Evolutionary conservation across 2,888 invertebrate genomes (phyloP).

Genomic region (Catocala fraxini): DNA sequence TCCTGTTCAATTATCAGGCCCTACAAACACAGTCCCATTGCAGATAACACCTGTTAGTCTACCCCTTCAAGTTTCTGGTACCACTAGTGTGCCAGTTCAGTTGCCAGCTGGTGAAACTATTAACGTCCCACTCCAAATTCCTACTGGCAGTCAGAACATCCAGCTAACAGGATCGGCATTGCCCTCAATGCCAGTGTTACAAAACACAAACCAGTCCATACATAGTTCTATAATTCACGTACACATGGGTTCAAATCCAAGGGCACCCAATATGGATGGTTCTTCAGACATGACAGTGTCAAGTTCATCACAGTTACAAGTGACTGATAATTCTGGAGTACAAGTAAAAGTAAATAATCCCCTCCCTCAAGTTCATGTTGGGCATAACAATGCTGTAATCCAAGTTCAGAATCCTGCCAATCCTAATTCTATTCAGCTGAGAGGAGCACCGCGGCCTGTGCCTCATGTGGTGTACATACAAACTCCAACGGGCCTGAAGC

Average conservation of each 20-base stretch:
- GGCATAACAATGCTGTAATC: constrained; percentile 70
- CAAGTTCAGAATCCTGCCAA: constrained; percentile 78
- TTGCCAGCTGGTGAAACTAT: constrained; percentile 80
- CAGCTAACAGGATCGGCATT: constrained; percentile 71
- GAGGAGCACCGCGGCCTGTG: constrained; percentile 74
- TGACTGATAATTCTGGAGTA: constrained; percentile 69
- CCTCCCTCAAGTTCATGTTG: constrained; percentile 77
- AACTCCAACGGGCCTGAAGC: constrained; percentile 83
- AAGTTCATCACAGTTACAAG: constrained; percentile 72
- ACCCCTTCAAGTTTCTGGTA: constrained; percentile 78
- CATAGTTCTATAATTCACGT: constrained; percentile 82
- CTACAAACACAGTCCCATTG: constrained; percentile 73
- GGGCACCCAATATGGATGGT: constrained; percentile 71
- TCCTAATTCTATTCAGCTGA: constrained; percentile 74
- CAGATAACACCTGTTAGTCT: constrained; percentile 81
- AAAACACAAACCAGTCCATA: constrained; percentile 70
- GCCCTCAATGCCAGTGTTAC: constrained; percentile 80
- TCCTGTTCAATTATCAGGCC: constrained; percentile 79
- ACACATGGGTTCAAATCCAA: constrained; percentile 79
- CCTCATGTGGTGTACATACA: constrained; percentile 89
- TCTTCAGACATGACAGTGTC: constrained; percentile 71
- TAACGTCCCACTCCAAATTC: constrained; percentile 80
- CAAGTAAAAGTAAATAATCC: constrained; percentile 76
- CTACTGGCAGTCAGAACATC: constrained; percentile 72
- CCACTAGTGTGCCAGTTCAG: constrained; percentile 79